Base-by-base conservation (phyloP, 2,797 vertebrate genomes). In the Myotis planiceps region DNA sequence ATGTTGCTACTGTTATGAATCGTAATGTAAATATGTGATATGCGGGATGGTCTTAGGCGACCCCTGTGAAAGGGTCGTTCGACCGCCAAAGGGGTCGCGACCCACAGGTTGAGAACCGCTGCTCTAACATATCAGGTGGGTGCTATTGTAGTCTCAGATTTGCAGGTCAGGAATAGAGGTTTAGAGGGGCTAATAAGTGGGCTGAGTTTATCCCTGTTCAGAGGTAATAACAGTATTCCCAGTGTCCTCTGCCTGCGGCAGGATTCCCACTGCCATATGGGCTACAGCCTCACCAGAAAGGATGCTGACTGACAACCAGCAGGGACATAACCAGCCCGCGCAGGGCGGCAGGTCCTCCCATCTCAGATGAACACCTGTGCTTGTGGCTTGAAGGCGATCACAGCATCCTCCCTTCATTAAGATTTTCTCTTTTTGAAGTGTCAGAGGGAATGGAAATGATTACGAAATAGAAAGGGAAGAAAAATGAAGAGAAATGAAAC, bases 401-500 rank as follows among this genome's bases (percentile, higher is more conserved):
- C 4, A 12, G 39, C 34, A 80, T 34, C 13, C 29, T 71, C 69
- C 55, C 47, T 6, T 49, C 29, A 21, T 18, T 47, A 34, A 74
- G 25, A 3, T 29, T 89, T 82, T 32, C 66, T 84, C 37, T 81
- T 82, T 51, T 18, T 32, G 9, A 55, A 90, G 51, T 32, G 34
- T 80, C 88, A 75, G 68, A 27, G 19, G 60, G 45, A 75, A 79
- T 60, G 51, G 58, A 93, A 95, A 75, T 25, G 76, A 75, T 69
- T 53, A 63, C 6, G 12, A 83, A 78, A 65, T 27, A 60, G 71
- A 93, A 82, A 75, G 16, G 53, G 16, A 21, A 81, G 60, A 90
- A 63, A 87, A 82, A 87, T 63, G 45, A 65, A 71, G 68, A 92
- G 55, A 86, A 78, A 85, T 42, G 37, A 96, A 94, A 88, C 37